These are phyloP conservation scores for Bos javanicus DNA, from an alignment of 2,113 vertebrate species.

Conservation along the genomic window DNA sequence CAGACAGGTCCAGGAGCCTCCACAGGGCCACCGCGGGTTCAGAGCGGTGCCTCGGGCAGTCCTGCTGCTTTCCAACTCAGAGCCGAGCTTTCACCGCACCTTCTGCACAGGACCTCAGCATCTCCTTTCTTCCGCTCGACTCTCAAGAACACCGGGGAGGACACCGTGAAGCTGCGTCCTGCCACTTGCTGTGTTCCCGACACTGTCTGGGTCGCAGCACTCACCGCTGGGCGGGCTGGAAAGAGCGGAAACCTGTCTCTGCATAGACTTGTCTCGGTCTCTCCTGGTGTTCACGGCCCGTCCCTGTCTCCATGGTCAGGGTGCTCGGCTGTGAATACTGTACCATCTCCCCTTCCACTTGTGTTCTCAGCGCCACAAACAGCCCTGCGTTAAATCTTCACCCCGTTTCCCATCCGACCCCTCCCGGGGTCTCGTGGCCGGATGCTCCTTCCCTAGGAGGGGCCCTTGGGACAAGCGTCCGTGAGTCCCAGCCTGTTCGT, in stretches of 20 bases:
- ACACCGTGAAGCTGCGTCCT: rapidly evolving
- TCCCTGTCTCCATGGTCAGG: background rate
- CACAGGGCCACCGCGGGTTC: background rate
- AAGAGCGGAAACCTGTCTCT: background rate
- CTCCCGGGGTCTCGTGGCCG: no score
- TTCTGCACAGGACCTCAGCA: background rate
- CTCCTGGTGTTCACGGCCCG: background rate
- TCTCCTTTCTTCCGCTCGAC: background rate
- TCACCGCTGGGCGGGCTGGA: background rate
- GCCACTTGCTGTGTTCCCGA: background rate
- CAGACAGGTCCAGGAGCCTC: background rate
- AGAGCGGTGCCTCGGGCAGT: background rate
- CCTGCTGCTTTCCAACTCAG: background rate
- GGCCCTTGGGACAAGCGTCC: no score
- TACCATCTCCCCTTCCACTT: rapidly evolving
- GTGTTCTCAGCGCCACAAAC: background rate
- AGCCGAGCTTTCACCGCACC: background rate
- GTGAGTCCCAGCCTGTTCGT: rapidly evolving
- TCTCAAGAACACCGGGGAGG: background rate
- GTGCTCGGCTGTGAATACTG: rapidly evolving
- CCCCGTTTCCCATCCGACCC: background rate
- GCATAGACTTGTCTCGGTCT: rapidly evolving
- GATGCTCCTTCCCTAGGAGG: background rate
- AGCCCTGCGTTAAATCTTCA: rapidly evolving
- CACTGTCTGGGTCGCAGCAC: background rate